These are phyloP conservation scores for Ctenopoma multispine DNA, from an alignment of 2,797 vertebrate species.

Conservation along the genomic window DNA sequence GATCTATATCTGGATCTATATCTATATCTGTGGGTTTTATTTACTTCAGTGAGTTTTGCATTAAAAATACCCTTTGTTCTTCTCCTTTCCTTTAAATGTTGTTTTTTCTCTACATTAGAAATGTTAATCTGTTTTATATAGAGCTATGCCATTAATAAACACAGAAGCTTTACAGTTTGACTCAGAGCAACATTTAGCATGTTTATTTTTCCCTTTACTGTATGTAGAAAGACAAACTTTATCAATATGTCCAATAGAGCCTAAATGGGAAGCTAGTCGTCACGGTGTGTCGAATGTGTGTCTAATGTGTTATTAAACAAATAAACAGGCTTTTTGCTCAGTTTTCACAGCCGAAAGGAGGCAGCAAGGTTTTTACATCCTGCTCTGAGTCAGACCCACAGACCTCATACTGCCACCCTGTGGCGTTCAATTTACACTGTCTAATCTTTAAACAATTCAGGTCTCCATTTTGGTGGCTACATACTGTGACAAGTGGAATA, in stretches of 20 bases:
- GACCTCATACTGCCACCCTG: constrained; percentile 44
- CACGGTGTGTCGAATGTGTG: background rate
- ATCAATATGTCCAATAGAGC: background rate
- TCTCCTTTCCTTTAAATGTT: background rate
- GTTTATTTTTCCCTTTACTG: background rate
- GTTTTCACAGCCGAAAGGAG: background rate
- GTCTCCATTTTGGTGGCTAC: constrained; percentile 60
- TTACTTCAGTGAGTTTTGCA: constrained; percentile 3
- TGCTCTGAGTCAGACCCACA: background rate
- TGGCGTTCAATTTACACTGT: constrained; percentile 34
- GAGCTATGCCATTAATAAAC: background rate
- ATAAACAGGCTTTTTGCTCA: background rate
- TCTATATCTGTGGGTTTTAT: too few relatives aligned
- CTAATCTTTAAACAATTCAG: background rate
- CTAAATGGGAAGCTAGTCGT: background rate
- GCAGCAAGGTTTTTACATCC: constrained; percentile 6
- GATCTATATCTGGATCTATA: too few relatives aligned
- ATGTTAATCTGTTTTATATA: background rate
- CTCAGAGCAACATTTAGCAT: background rate
- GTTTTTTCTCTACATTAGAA: background rate
- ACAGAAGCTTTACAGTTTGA: background rate
- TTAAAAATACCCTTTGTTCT: background rate
- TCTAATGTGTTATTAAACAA: background rate
- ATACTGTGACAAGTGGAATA: background rate
- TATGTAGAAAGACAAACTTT: background rate